Evolutionary conservation across 1,140 invertebrate genomes (phyloP).

Genomic region (Bombus breviceps): DNA sequence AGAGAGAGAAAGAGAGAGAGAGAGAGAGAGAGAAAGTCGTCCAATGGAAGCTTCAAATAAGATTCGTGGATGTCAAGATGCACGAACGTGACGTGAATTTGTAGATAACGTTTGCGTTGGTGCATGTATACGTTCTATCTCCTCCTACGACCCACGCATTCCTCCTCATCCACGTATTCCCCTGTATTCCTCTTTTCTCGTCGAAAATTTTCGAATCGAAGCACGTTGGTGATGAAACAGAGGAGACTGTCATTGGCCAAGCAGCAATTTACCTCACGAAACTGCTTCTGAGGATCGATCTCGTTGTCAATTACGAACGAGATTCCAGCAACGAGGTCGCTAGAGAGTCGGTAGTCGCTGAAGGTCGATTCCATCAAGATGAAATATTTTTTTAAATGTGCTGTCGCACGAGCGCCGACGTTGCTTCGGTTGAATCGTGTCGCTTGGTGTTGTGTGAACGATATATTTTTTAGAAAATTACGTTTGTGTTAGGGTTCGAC

Average conservation of each 20-base stretch:
- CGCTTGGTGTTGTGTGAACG: conserved; percentile 1
- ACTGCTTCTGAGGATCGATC: neutral
- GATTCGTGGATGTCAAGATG: conserved; percentile 39
- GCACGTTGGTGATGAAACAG: conserved; percentile 34
- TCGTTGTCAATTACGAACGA: neutral
- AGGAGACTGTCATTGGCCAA: conserved; percentile 22
- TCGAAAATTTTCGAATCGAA: conserved; percentile 27
- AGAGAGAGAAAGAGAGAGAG: neutral
- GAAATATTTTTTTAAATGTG: conserved; percentile 45
- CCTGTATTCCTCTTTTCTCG: neutral
- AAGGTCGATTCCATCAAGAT: conserved; percentile 37
- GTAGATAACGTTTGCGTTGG: conserved; percentile 26
- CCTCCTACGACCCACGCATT: neutral
- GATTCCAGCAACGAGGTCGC: neutral
- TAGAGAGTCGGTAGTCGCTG: neutral
- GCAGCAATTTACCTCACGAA: conserved; percentile 30
- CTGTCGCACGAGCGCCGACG: neutral
- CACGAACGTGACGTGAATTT: conserved; percentile 40
- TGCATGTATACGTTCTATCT: conserved; percentile 24
- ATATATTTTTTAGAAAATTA: neutral
- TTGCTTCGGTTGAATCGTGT: conserved; percentile 18
- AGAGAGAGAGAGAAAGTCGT: neutral
- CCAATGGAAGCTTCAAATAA: conserved; percentile 22
- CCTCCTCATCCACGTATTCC: neutral
- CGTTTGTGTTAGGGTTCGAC: neutral